These are phyloP conservation scores for Picus viridis DNA, from an alignment of 2,797 vertebrate species.

Conservation along the genomic window DNA sequence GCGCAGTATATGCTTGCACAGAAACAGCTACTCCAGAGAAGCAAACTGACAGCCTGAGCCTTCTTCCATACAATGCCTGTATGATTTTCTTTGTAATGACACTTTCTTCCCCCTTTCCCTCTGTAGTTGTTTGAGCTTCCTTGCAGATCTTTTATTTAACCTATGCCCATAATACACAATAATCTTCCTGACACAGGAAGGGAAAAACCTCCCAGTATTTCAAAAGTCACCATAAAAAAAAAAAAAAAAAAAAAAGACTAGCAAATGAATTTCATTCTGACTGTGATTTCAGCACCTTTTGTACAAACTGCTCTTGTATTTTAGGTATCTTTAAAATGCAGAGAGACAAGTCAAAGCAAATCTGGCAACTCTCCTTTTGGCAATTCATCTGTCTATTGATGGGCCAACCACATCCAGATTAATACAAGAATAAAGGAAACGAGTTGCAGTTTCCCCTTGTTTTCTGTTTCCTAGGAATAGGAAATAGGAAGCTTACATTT, in stretches of 20 bases:
- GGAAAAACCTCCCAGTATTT: not conserved
- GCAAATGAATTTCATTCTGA: not conserved
- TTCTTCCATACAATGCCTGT: accelerated
- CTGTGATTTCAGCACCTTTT: not conserved
- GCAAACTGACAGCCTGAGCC: not conserved
- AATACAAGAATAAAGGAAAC: not conserved
- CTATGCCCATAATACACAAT: accelerated
- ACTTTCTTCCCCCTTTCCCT: not conserved
- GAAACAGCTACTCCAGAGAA: not conserved
- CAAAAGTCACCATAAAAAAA: not conserved
- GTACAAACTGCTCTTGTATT: not conserved
- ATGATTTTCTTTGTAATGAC: not conserved
- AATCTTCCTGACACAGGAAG: not conserved
- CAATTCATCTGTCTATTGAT: not conserved
- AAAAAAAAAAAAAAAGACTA: not conserved
- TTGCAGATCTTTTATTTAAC: not conserved
- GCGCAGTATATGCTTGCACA: not conserved
- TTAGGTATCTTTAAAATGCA: not conserved
- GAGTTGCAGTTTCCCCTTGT: not conserved
- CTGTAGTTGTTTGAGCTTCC: not conserved
- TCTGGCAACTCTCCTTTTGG: not conserved
- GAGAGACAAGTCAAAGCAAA: not conserved
- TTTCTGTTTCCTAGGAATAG: not conserved
- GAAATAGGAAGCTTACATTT: accelerated
- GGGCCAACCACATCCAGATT: accelerated